A percentile compares a stretch with the other conserved stretches of the same genome.
These are phyloP conservation scores for Whitmania pigra DNA, from an alignment of 1,140 invertebrate genomes.

Conservation along the genomic window DNA sequence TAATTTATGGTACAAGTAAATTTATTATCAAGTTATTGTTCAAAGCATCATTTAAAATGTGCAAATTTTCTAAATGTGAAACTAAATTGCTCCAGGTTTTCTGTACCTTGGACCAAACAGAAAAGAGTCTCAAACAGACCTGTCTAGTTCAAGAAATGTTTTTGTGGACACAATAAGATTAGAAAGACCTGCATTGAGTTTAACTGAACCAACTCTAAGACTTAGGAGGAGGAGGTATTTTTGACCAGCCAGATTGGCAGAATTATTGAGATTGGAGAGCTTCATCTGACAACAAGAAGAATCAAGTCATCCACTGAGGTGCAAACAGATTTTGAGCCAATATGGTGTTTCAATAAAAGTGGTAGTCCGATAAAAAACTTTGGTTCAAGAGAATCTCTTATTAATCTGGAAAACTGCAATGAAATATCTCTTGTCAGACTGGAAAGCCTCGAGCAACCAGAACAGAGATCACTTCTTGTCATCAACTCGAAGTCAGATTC, in stretches of 20 bases:
- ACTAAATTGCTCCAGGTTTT: not conserved
- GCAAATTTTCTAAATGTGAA: not conserved
- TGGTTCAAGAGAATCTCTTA: not conserved
- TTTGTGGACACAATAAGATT: constrained; percentile 6
- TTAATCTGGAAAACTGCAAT: constrained; percentile 19
- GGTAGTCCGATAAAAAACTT: not conserved
- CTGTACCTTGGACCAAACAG: not conserved
- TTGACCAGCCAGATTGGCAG: constrained; percentile 1
- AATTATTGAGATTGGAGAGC: constrained; percentile 10
- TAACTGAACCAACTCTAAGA: not conserved
- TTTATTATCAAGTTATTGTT: not conserved
- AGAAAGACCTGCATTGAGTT: not conserved
- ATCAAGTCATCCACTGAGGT: constrained; percentile 1
- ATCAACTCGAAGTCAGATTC: not conserved
- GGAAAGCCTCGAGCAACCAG: constrained; percentile 15
- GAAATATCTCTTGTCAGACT: constrained; percentile 19
- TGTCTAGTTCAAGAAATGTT: not conserved
- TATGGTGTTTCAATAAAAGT: constrained; percentile 10
- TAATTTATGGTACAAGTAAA: no score
- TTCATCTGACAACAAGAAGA: constrained; percentile 6
- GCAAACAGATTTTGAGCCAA: constrained; percentile 20
- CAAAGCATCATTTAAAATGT: not conserved
- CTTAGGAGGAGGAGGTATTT: not conserved
- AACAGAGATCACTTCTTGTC: constrained; percentile 12
- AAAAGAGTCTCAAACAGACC: not conserved